A percentile compares a stretch with the other conserved stretches of the same genome.
phyloP scores from a whole-genome alignment of 2,888 invertebrate species.

The Clivina fossor region DNA sequence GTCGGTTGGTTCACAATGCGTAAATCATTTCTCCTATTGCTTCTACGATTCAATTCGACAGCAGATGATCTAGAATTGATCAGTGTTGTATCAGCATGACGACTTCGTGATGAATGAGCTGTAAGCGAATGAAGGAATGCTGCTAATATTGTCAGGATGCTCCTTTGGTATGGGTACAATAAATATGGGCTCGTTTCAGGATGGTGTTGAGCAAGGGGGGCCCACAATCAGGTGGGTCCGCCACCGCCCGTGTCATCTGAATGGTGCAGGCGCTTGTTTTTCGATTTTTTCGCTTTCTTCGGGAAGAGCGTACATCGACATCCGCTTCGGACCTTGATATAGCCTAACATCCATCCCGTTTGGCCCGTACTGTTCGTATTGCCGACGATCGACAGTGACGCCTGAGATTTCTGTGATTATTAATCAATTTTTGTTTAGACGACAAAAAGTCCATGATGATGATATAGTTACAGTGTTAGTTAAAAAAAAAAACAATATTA shows the following conservation, averaged over 20 bases:
- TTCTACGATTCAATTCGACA: background rate
- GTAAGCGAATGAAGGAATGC: conserved; percentile 7
- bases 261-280: conserved; percentile 38
- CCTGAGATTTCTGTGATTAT: no score
- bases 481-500: no score
- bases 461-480: no score
- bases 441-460: no score
- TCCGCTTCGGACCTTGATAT: conserved; percentile 79
- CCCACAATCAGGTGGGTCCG: conserved; percentile 12
- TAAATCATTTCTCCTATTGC: no score
- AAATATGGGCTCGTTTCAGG: background rate
- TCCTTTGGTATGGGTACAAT: conserved; percentile 18
- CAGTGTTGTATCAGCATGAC: background rate
- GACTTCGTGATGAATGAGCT: no score
- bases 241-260: no score
- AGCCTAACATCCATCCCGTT: conserved; percentile 74
- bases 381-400: no score
- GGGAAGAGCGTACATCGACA: conserved; percentile 79
- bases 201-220: background rate
- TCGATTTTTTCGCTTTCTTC: conserved; percentile 56
- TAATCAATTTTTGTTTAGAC: no score
- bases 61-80: background rate
- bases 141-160: background rate
- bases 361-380: conserved; percentile 9
- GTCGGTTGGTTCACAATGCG: no score